These are phyloP conservation scores for Ochotona princeps DNA, from an alignment of 2,113 vertebrate genomes.

Conservation along the genomic window DNA sequence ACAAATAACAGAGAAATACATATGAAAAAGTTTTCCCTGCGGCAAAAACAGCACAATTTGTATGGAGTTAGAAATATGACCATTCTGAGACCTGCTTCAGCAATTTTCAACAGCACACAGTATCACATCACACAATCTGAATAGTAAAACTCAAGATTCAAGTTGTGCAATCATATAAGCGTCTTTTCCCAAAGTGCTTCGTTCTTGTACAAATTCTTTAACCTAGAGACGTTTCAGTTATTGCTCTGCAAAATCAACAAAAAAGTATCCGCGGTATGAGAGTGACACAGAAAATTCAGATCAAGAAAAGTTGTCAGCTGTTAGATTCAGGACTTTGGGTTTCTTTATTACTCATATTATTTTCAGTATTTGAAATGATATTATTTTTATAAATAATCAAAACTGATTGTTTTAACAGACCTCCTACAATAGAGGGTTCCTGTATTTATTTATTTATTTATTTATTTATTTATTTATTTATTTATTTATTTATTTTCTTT, in stretches of 20 bases:
- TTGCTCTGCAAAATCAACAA: neutral
- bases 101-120: neutral
- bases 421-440: neutral
- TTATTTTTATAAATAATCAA: neutral
- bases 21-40: neutral
- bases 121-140: neutral
- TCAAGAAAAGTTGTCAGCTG: neutral
- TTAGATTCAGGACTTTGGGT: neutral
- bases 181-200: neutral
- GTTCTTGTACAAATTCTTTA: neutral
- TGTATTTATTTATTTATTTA: too few species aligned
- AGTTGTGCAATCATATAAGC: neutral
- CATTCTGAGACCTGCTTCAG: neutral
- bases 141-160: neutral
- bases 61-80: neutral
- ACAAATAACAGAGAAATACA: neutral
- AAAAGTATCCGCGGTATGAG: neutral
- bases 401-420: neutral
- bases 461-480: too few species aligned
- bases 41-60: slow-evolving; percentile 1
- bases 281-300: neutral
- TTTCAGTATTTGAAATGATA: slow-evolving; percentile 2
- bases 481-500: neutral
- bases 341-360: neutral
- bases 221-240: neutral